phyloP scores from a whole-genome alignment of 2,113 vertebrate genomes.

The Tylochromis polylepis region DNA sequence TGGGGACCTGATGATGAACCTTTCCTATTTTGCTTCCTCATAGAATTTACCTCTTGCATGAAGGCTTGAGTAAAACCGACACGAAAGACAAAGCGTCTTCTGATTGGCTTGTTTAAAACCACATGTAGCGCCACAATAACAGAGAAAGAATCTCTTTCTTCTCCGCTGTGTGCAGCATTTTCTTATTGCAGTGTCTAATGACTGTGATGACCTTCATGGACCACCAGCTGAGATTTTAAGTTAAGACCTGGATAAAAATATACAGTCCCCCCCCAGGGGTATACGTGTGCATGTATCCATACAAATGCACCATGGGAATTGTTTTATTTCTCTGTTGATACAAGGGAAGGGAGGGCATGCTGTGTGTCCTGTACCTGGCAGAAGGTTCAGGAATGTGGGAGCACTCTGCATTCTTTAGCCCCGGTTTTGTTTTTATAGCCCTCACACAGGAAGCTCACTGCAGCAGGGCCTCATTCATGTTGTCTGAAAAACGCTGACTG shows the following conservation, averaged over 20 bases:
- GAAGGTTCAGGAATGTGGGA: slow-evolving; percentile 63
- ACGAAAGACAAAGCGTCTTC: neutral
- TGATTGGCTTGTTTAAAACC: neutral
- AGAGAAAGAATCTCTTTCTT: neutral
- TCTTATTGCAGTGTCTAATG: neutral
- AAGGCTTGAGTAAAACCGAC: neutral
- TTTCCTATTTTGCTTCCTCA: neutral
- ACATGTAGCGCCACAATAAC: neutral
- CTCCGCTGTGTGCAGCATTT: neutral
- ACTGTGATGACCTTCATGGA: neutral
- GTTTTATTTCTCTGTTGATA: neutral
- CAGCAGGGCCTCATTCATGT: slow-evolving; percentile 69
- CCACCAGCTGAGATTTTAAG: neutral
- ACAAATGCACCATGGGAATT: neutral
- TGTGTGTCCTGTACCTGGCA: slow-evolving; percentile 57
- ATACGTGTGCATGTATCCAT: neutral
- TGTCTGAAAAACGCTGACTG: slow-evolving; percentile 73
- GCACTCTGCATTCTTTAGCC: slow-evolving; percentile 46
- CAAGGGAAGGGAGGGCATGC: neutral
- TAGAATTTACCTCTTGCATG: neutral
- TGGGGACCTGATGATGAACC: neutral
- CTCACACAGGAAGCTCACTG: slow-evolving; percentile 71
- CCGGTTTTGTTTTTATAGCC: slow-evolving; percentile 71
- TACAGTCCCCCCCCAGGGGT: neutral
- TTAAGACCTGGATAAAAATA: neutral